These are phyloP conservation scores for Cyanocitta stelleri DNA, from an alignment of 2,113 vertebrate genomes.

Conservation along the genomic window DNA sequence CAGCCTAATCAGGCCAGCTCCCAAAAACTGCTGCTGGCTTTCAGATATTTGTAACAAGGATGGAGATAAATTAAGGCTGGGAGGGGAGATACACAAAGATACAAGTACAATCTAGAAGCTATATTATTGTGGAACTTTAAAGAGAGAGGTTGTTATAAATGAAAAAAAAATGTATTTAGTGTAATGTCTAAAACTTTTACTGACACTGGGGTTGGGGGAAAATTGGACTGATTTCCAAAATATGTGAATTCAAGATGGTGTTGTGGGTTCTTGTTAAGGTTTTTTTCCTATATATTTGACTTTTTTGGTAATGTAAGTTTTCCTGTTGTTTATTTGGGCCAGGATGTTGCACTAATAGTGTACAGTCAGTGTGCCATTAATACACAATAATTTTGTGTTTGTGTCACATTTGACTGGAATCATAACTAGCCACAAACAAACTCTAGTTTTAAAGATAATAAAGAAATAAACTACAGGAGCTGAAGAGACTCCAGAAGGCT, in stretches of 20 bases:
- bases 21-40: background rate
- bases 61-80: background rate
- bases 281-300: background rate
- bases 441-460: background rate
- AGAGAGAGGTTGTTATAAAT: background rate
- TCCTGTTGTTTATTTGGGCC: background rate
- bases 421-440: background rate
- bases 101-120: background rate
- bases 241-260: rapidly evolving
- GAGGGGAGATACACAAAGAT: background rate
- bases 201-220: background rate
- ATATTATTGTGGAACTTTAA: background rate
- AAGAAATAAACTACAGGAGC: background rate
- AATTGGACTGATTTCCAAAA: background rate
- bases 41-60: background rate
- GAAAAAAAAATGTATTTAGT: background rate
- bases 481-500: background rate
- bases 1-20: background rate
- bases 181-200: background rate
- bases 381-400: background rate
- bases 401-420: background rate
- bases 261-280: background rate
- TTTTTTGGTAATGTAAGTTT: background rate
- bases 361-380: background rate
- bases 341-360: background rate